Evolutionary conservation across 2,113 vertebrate genomes (phyloP).

Genomic region (Megaptera novaeangliae): DNA sequence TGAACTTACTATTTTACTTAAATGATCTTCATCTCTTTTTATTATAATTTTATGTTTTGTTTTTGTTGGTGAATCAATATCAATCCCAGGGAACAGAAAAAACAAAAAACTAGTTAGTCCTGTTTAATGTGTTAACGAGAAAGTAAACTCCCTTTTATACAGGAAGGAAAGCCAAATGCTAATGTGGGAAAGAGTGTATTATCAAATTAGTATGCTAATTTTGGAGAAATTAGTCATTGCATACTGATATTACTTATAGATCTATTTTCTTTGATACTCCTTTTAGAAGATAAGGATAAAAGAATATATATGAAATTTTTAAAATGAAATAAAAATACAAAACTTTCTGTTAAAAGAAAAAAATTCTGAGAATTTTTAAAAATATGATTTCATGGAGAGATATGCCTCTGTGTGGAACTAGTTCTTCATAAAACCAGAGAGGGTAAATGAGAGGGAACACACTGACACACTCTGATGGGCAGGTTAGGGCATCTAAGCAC

Average conservation of each 20-base stretch:
- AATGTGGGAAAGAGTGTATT: neutral
- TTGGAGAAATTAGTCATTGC: neutral
- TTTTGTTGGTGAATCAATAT: neutral
- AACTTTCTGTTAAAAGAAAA: neutral
- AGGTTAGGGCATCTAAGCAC: neutral
- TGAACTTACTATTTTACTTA: neutral
- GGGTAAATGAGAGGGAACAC: neutral
- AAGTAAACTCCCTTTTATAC: neutral
- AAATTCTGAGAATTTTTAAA: neutral
- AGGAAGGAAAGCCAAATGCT: neutral
- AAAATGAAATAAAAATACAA: neutral
- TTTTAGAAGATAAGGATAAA: neutral
- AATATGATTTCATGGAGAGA: neutral
- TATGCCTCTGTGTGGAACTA: neutral
- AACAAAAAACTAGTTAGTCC: neutral
- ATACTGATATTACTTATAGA: neutral
- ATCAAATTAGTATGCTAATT: neutral
- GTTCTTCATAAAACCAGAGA: neutral
- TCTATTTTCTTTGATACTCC: neutral
- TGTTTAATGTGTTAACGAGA: neutral
- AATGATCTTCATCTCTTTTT: neutral
- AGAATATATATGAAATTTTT: neutral
- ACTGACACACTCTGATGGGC: neutral
- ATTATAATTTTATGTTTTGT: neutral
- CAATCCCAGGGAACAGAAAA: neutral